phyloP scores from a whole-genome alignment of 2,888 invertebrate species.

The Noctuana brunneofusca region DNA sequence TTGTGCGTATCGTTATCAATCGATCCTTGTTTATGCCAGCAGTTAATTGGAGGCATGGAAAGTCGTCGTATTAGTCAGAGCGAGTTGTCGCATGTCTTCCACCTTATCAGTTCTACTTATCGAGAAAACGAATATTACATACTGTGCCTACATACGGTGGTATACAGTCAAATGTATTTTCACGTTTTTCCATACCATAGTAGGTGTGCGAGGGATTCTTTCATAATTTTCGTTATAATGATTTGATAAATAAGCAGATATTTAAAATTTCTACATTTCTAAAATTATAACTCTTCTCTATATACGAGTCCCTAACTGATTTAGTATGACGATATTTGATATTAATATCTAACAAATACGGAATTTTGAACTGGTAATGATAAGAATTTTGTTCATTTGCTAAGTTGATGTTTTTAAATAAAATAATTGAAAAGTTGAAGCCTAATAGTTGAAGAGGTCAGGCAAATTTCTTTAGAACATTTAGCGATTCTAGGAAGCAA shows the following conservation, averaged over 20 bases:
- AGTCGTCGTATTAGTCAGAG: slow-evolving; percentile 37
- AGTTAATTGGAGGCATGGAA: slow-evolving; percentile 42
- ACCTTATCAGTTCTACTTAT: slow-evolving; percentile 25
- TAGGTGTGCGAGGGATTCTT: no score
- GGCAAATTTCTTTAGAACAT: neutral
- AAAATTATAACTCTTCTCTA: no score
- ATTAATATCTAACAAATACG: no score
- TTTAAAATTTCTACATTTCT: no score
- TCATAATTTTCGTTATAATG: no score
- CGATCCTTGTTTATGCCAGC: slow-evolving; percentile 36
- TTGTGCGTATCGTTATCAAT: slow-evolving; percentile 36
- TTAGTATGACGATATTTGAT: no score
- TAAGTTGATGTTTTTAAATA: neutral
- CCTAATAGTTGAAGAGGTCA: no score
- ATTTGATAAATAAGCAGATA: no score
- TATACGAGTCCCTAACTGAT: no score
- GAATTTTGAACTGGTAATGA: neutral
- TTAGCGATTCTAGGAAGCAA: neutral
- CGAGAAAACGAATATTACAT: slow-evolving; percentile 25
- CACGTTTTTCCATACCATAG: no score
- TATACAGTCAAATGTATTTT: neutral
- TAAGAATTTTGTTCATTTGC: neutral
- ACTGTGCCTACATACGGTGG: neutral
- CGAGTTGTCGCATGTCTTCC: slow-evolving; percentile 35
- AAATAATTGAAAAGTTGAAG: no score